These are phyloP conservation scores for Misgurnus mizolepis DNA, from an alignment of 2,113 vertebrate genomes.

Conservation along the genomic window DNA sequence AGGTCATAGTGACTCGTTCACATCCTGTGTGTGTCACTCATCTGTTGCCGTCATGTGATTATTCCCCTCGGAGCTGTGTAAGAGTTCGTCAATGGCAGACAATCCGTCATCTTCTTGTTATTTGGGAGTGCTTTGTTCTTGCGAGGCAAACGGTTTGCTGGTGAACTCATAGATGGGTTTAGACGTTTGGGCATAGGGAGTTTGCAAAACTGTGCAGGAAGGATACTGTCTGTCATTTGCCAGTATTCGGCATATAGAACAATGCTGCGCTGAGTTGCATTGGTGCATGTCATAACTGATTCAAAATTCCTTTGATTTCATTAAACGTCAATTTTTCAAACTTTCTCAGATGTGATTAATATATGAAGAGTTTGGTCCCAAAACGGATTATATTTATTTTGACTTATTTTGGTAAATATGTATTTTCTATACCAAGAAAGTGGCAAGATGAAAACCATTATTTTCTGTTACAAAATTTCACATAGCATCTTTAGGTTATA, in stretches of 20 bases:
- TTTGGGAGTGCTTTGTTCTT: constrained; percentile 24
- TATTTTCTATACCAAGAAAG: too few species aligned
- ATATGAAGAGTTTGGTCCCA: too few species aligned
- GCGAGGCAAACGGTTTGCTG: neutral
- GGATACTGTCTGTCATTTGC: neutral
- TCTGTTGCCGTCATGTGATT: constrained; percentile 62
- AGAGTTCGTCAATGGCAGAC: constrained; percentile 21
- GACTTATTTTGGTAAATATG: too few species aligned
- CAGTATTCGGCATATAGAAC: too few species aligned
- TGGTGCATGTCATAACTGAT: too few species aligned
- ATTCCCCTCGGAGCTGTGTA: constrained; percentile 37
- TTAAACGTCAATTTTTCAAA: neutral
- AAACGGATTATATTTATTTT: too few species aligned
- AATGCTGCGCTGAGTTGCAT: neutral
- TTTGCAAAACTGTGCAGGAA: neutral
- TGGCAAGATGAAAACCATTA: too few species aligned
- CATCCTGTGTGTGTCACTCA: constrained; percentile 67
- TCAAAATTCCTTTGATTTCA: neutral
- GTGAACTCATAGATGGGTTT: constrained; percentile 2
- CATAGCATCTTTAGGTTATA: too few species aligned
- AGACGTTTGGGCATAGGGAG: neutral
- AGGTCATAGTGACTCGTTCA: constrained; percentile 70
- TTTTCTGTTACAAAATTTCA: too few species aligned
- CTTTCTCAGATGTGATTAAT: neutral
- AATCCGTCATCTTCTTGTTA: constrained; percentile 36